Evolutionary conservation across 1,140 invertebrate species (phyloP).

Genomic region (Xylocopa sonorina): DNA sequence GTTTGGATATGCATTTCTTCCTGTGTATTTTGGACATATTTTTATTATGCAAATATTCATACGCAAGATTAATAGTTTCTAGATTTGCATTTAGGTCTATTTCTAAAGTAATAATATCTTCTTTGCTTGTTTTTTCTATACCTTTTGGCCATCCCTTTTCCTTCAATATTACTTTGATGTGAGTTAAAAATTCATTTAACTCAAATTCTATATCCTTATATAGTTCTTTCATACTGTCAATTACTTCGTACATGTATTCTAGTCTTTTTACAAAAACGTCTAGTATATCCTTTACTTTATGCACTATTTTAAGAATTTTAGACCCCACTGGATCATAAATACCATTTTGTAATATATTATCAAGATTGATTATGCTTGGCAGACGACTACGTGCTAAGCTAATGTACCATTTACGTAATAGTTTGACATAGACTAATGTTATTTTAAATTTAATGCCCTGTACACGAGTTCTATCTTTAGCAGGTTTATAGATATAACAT

Average conservation of each 20-base stretch:
- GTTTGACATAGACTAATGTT: constrained; percentile 28
- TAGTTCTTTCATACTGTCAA: constrained; percentile 14
- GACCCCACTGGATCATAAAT: constrained; percentile 5
- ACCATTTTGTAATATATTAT: constrained; percentile 10
- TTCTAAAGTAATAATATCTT: constrained; percentile 26
- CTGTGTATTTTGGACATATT: not conserved
- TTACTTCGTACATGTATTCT: not conserved
- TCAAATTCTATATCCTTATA: constrained; percentile 36
- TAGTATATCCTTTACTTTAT: not conserved
- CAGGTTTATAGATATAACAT: constrained; percentile 31
- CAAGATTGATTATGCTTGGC: constrained; percentile 22
- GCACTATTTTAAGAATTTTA: constrained; percentile 8
- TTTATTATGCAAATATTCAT: not conserved
- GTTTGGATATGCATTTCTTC: not conserved
- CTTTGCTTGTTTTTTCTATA: not conserved
- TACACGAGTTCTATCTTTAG: not conserved
- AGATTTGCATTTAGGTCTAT: constrained; percentile 21
- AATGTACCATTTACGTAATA: constrained; percentile 48
- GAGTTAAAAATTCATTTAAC: not conserved
- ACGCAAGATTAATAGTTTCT: not conserved
- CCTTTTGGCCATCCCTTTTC: constrained; percentile 37
- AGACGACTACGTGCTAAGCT: constrained; percentile 29
- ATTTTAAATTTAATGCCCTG: constrained; percentile 35
- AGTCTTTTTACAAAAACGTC: constrained; percentile 8
- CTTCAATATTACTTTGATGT: constrained; percentile 19